Percentiles rank a stretch among this genome's conserved stretches.
These are phyloP conservation scores for Anhinga rufa DNA, from an alignment of 2,113 vertebrate genomes.

Conservation along the genomic window DNA sequence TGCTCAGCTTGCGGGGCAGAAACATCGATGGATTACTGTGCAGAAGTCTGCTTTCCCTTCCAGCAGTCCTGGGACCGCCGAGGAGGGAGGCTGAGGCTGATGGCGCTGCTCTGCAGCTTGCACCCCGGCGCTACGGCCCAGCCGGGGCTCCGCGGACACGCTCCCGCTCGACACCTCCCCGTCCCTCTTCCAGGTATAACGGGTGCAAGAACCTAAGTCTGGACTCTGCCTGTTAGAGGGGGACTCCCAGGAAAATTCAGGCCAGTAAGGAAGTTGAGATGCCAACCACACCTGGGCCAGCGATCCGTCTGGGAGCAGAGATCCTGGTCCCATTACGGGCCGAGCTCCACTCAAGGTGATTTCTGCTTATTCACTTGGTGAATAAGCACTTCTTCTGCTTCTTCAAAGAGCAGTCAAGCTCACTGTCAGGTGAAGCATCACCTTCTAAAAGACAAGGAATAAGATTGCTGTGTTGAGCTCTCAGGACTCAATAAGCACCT, in stretches of 20 bases:
- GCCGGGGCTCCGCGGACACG: rapidly evolving
- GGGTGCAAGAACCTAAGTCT: not conserved
- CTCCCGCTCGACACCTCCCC: not conserved
- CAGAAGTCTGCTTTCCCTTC: not conserved
- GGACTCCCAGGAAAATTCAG: not conserved
- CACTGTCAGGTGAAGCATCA: not conserved
- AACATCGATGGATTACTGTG: not conserved
- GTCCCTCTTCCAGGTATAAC: not conserved
- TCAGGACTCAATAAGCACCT: not conserved
- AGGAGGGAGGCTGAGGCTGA: not conserved
- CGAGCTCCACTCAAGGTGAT: not conserved
- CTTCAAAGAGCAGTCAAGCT: not conserved
- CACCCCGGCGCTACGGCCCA: not conserved
- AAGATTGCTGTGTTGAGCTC: not conserved
- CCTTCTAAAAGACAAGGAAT: not conserved
- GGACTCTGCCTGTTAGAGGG: not conserved
- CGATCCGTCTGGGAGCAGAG: rapidly evolving
- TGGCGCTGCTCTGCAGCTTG: not conserved
- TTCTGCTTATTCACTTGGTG: not conserved
- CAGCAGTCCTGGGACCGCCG: not conserved
- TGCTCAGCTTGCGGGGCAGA: not conserved
- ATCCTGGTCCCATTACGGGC: rapidly evolving
- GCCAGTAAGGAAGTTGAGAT: not conserved
- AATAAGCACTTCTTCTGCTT: no score
- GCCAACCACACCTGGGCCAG: not conserved